phyloP scores from a whole-genome alignment of 2,113 vertebrate species.

The Sphaerodactylus townsendi region DNA sequence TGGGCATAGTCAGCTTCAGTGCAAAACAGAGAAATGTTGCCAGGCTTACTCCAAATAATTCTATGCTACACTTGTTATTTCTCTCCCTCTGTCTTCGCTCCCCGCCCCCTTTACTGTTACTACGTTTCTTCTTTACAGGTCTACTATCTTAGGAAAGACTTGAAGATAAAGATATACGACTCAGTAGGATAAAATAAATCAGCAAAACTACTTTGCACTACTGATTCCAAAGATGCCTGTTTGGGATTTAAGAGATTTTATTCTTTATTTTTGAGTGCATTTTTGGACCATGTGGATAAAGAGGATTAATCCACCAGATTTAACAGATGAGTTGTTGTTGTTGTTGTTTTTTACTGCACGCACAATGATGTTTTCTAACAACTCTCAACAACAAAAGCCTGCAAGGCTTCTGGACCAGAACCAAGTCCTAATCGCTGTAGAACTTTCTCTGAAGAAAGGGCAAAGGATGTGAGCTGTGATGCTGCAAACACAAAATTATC shows the following conservation, averaged over 20 bases:
- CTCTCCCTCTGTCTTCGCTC: neutral
- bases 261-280: constrained; percentile 44
- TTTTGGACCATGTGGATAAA: constrained; percentile 67
- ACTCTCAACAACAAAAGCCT: constrained; percentile 42
- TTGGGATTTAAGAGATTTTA: constrained; percentile 80
- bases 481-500: constrained; percentile 40
- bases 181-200: constrained; percentile 71
- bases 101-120: neutral
- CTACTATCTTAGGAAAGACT: constrained; percentile 90
- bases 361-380: constrained; percentile 56
- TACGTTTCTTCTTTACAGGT: constrained; percentile 73
- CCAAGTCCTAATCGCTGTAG: constrained; percentile 35
- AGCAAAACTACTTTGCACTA: constrained; percentile 79
- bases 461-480: constrained; percentile 25
- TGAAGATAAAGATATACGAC: constrained; percentile 69
- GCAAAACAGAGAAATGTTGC: neutral
- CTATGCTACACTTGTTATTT: neutral
- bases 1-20: neutral
- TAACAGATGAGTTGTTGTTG: constrained; percentile 8
- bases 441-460: constrained; percentile 51
- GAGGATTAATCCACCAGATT: constrained; percentile 77
- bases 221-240: constrained; percentile 84
- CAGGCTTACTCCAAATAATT: neutral
- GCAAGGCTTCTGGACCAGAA: constrained; percentile 54
- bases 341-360: constrained; percentile 30